phyloP scores from a whole-genome alignment of 2,797 vertebrate genomes.

The Halcyon badia region DNA sequence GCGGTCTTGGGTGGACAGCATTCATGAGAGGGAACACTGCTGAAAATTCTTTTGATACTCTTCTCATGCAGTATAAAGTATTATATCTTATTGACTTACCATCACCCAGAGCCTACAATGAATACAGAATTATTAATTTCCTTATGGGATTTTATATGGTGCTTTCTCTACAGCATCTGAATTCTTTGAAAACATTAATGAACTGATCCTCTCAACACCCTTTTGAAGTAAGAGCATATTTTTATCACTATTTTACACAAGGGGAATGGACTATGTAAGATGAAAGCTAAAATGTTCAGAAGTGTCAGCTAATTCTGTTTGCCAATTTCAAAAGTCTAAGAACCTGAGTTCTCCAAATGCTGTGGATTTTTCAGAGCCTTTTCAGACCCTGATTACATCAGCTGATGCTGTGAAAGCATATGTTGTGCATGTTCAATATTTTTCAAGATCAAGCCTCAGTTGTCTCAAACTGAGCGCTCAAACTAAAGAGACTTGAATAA shows the following conservation, averaged over 20 bases:
- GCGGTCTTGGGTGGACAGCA: not conserved
- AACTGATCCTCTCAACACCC: slow-evolving; percentile 1
- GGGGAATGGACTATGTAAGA: slow-evolving; percentile 20
- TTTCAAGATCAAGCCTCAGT: not conserved
- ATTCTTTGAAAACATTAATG: slow-evolving; percentile 59
- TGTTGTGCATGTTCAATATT: not conserved
- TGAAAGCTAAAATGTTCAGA: slow-evolving; percentile 45
- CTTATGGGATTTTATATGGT: slow-evolving; percentile 32
- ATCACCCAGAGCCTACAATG: not conserved
- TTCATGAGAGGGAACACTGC: not conserved
- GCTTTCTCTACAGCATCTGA: slow-evolving; percentile 7
- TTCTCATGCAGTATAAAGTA: not conserved
- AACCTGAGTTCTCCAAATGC: not conserved
- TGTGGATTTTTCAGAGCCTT: not conserved
- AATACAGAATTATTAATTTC: slow-evolving; percentile 39
- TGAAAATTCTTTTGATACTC: not conserved
- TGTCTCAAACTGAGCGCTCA: not conserved
- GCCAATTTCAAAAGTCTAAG: slow-evolving; percentile 9
- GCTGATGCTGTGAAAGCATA: not conserved
- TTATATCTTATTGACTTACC: not conserved
- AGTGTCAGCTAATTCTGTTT: slow-evolving; percentile 54
- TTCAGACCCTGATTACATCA: not conserved
- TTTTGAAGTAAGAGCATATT: slow-evolving; percentile 44
- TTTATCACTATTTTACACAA: slow-evolving; percentile 34
- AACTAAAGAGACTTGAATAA: not conserved